Evolutionary conservation across 2,888 invertebrate genomes (phyloP), one percentile per base, ranked within the genome.

Genomic region (Tortrix viridana): DNA sequence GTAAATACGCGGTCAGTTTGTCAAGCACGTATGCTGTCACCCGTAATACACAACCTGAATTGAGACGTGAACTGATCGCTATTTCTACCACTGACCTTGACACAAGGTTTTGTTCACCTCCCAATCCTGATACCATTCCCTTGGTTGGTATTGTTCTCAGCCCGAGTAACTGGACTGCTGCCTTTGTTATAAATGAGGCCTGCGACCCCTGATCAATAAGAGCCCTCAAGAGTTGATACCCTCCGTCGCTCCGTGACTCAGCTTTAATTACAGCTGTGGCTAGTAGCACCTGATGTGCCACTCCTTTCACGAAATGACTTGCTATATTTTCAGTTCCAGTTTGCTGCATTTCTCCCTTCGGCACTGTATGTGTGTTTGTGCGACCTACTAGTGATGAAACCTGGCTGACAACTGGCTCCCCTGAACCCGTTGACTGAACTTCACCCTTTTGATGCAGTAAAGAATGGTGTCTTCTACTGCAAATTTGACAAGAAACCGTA

Each of bases 141-240:
- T 47, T 59, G 16, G 44, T 26, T 16, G 47, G 16, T 19, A n/a
- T 44, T 20, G 38, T 38, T 14, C 44, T 52, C 3, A 64, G 49
- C 4, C 60, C 65, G 14, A 66, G 53, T 14, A 49, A n/a, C 20
- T 67, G 65, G 12, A 32, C 60, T 6, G 61, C 60, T 46, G 58
- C 41, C 47, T 65, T 65, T 3, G 66, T 66, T 0, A 69, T 60
- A 41, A 69, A 66, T 1, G 60, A 66, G 3, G 67, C 65, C 26
- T 69, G 58, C 16, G 69, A 67, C 2, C 69, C 67, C 46, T 66
- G 67, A 48, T 65, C 67, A n/a, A 67, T 32, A 32, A 67, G 26
- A 19, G 61, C 65, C 47, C 64, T 41, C 5, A 68, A n/a, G 7
- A 41, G 16, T n/a, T 53, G 53, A 16, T 53, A 41, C 37, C 9